These are phyloP conservation scores for Hydraecia micacea DNA, from an alignment of 2,888 invertebrate species.

Conservation along the genomic window DNA sequence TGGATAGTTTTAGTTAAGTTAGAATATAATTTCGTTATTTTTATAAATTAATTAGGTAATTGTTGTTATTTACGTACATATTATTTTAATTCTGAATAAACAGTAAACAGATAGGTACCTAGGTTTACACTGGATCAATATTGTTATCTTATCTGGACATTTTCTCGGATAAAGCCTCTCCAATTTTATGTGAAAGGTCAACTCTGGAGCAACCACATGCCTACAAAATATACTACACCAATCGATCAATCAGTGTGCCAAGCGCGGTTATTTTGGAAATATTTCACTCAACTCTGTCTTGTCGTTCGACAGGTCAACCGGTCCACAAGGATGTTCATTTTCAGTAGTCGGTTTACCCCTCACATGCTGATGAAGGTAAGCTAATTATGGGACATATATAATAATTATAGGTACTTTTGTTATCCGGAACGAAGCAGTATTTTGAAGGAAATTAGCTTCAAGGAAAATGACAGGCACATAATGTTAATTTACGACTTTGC, in stretches of 20 bases:
- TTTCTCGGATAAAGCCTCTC: not conserved
- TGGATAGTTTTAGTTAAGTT: no score
- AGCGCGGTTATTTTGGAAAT: slow-evolving; percentile 49
- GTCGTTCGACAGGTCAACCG: slow-evolving; percentile 28
- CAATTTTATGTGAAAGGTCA: not conserved
- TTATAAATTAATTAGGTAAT: no score
- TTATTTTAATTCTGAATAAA: not conserved
- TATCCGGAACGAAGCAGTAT: not conserved
- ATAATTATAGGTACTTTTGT: not conserved
- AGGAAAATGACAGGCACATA: not conserved
- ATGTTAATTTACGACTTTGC: not conserved
- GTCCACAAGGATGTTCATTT: slow-evolving; percentile 30
- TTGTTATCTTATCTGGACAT: not conserved
- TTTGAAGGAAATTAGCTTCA: not conserved
- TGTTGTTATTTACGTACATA: no score
- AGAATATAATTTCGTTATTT: no score
- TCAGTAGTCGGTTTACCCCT: slow-evolving; percentile 1
- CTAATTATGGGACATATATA: not conserved
- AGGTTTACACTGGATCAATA: not conserved
- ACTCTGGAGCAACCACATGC: not conserved
- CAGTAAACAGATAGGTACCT: not conserved
- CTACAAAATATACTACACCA: not conserved
- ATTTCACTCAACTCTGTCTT: slow-evolving; percentile 47
- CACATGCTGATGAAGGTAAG: slow-evolving; percentile 4
- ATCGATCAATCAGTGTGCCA: slow-evolving; percentile 38